Conservation (phyloP, 1,140 invertebrate species). For the Bombus superbus region DNA sequence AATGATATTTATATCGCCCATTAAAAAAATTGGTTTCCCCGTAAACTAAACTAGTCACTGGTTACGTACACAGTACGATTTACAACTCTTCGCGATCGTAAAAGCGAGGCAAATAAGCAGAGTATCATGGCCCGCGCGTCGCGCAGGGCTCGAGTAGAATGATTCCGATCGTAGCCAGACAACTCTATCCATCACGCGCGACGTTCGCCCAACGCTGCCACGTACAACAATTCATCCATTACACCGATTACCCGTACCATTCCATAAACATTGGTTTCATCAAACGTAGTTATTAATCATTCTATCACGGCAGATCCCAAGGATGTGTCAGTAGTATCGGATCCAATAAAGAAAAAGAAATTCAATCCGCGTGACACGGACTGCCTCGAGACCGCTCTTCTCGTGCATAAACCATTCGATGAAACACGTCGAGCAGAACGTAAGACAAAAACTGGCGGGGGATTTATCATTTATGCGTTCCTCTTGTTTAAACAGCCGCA, state of each 20-base stretch:
- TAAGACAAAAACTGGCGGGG: slow-evolving; percentile 11
- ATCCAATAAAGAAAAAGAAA: too few relatives aligned
- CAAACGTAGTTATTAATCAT: slow-evolving; percentile 15
- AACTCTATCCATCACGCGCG: slow-evolving; percentile 4
- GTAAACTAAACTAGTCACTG: background rate
- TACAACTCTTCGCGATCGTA: background rate
- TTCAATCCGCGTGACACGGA: too few relatives aligned
- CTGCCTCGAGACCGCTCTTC: background rate
- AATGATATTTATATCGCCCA: background rate
- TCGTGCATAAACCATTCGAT: background rate
- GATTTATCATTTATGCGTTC: slow-evolving; percentile 32
- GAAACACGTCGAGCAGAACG: background rate
- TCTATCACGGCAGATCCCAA: background rate
- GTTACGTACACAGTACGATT: background rate
- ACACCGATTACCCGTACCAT: background rate
- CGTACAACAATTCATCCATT: slow-evolving; percentile 16
- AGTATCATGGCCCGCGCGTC: too few relatives aligned
- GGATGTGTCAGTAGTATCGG: too few relatives aligned
- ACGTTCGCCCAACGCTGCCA: background rate
- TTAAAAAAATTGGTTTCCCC: background rate
- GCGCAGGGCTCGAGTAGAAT: background rate
- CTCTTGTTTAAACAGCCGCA: slow-evolving; percentile 20
- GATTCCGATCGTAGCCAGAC: background rate
- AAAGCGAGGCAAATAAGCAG: background rate
- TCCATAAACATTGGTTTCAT: slow-evolving; percentile 5